phyloP scores from a whole-genome alignment of 2,888 invertebrate species.

The Pediacus dermestoides region DNA sequence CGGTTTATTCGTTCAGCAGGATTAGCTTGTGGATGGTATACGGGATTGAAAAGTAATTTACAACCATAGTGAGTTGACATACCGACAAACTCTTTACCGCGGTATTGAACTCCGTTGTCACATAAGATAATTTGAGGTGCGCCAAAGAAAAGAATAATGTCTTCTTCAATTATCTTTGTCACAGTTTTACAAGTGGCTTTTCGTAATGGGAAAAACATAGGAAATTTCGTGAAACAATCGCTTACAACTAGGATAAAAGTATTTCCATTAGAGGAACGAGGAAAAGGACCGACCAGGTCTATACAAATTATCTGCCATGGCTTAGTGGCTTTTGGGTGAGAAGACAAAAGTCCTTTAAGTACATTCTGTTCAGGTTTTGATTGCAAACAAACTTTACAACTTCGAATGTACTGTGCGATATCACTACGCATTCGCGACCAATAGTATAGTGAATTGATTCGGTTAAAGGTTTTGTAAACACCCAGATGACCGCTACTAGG shows the following conservation, averaged over 20 bases:
- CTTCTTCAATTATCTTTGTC: slow-evolving; percentile 16
- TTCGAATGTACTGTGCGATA: too few species aligned
- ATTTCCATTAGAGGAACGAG: slow-evolving; percentile 14
- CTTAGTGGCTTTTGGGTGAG: slow-evolving; percentile 13
- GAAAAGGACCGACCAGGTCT: slow-evolving; percentile 24
- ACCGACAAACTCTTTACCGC: slow-evolving; percentile 12
- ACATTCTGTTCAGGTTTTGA: too few species aligned
- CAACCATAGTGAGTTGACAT: slow-evolving; percentile 14
- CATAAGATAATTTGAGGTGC: slow-evolving; percentile 19
- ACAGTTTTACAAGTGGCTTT: slow-evolving; percentile 15
- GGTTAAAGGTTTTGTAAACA: too few species aligned
- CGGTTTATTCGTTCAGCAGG: neutral
- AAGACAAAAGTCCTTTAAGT: too few species aligned
- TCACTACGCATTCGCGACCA: too few species aligned
- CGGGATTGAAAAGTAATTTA: slow-evolving; percentile 2
- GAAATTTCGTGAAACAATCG: slow-evolving; percentile 24
- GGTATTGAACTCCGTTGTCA: slow-evolving; percentile 25
- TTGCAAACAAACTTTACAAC: too few species aligned
- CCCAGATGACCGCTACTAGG: too few species aligned
- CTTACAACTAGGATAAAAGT: slow-evolving; percentile 16
- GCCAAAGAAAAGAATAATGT: slow-evolving; percentile 21
- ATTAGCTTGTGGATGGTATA: neutral
- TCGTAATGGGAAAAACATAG: slow-evolving; percentile 19
- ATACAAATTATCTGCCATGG: slow-evolving; percentile 20
- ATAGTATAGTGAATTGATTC: too few species aligned